Base-by-base conservation (phyloP, 2,113 vertebrate genomes). In the Abramis brama region DNA sequence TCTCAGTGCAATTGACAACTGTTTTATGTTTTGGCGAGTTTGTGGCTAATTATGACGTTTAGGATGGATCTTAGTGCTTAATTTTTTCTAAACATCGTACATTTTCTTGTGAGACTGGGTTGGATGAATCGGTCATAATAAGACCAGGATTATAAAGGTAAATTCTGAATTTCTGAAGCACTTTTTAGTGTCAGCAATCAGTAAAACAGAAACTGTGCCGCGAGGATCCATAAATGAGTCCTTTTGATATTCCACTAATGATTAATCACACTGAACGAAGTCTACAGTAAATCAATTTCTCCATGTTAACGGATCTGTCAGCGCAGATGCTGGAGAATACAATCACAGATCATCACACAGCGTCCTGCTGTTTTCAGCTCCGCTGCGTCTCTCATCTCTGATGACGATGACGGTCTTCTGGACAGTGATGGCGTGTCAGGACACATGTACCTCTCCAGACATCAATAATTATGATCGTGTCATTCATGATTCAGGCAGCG, bases 341-440 rank as follows among this genome's bases (percentile, higher is more conserved):
- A 84, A 81, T 88, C 87, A 84, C 59, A 68, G 76, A 83, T 68
- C 73, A 86, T 39, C 66, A 70, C 30, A 19, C 17, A 27, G 8
- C 66, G 36, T 68, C 64, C 70, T 19, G 73, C 78, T 68, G 78
- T 89, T 79, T 89, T 89, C 88, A 89, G 88, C 88, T 89, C 74
- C 71, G 82, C 25, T 87, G 88, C 87, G 39, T 77, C 45, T 78
- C 73, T 57, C 52, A 8, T 59, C 39, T 77, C 82, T 83, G 43
- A 71, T 60, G 55, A 85, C 45, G 76, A 81, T 70, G 75, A 52
- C 59, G 47, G 59, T 6, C 45, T 55, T 43, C 52, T 7, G 76
- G 47, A 79, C 85, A 76, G 57, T 86, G 85, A 86, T 84, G 87
- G 57, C 55, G 50, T 70, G 85, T 84, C 76, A 59, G 85, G 87